Evolutionary conservation across 1,140 invertebrate genomes (phyloP).

Genomic region (Dinoponera quadriceps): DNA sequence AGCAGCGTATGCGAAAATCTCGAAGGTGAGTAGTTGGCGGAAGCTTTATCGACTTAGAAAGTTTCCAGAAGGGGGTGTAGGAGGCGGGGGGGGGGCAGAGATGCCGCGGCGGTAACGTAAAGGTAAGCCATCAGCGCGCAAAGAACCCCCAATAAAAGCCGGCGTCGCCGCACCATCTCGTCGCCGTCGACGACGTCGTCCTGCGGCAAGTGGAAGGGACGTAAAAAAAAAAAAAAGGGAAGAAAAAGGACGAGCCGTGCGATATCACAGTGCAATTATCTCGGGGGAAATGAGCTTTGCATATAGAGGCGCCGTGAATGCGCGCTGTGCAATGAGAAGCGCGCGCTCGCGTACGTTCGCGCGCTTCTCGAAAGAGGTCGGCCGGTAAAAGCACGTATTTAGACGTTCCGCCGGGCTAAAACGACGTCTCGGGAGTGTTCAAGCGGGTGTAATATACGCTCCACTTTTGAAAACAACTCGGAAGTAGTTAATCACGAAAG

Average conservation of each 20-base stretch:
- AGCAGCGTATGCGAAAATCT: slow-evolving; percentile 63
- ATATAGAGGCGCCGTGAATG: slow-evolving; percentile 70
- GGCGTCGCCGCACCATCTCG: not conserved
- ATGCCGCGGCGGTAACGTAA: slow-evolving; percentile 54
- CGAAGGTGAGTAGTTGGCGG: slow-evolving; percentile 63
- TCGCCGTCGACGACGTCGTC: not conserved
- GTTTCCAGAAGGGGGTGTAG: slow-evolving; percentile 59
- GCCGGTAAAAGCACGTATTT: slow-evolving; percentile 75
- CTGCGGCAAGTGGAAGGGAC: slow-evolving; percentile 19
- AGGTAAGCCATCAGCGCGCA: slow-evolving; percentile 67
- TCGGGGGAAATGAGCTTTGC: slow-evolving; percentile 81
- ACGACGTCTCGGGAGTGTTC: slow-evolving; percentile 68
- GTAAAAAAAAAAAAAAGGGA: slow-evolving; percentile 29
- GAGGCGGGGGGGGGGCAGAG: not conserved
- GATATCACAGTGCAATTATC: slow-evolving; percentile 82
- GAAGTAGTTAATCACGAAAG: slow-evolving; percentile 67
- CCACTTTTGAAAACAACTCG: slow-evolving; percentile 70
- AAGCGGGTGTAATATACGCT: slow-evolving; percentile 71
- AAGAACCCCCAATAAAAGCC: slow-evolving; percentile 69
- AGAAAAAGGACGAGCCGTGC: slow-evolving; percentile 72
- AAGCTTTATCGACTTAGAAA: slow-evolving; percentile 74
- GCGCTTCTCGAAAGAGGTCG: slow-evolving; percentile 76
- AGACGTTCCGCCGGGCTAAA: slow-evolving; percentile 70
- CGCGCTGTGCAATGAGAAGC: slow-evolving; percentile 66
- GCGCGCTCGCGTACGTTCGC: no score